phyloP scores from a whole-genome alignment of 2,888 invertebrate species.

The Troides aeacus region DNA sequence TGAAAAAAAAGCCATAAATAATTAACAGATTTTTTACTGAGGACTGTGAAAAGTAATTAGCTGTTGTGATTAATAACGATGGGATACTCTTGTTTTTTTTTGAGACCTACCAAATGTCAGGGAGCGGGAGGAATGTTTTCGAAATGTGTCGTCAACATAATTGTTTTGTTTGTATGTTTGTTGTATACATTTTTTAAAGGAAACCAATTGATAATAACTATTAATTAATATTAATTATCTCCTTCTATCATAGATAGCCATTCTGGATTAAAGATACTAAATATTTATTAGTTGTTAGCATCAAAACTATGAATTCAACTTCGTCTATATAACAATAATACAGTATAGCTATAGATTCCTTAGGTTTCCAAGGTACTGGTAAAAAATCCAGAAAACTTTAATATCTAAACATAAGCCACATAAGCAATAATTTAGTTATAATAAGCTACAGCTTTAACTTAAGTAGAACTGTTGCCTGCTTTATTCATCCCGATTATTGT shows the following conservation, averaged over 20 bases:
- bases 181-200: neutral
- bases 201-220: neutral
- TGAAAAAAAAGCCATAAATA: neutral
- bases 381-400: too few relatives aligned
- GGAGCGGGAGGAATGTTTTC: constrained; percentile 44
- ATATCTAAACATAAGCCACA: neutral
- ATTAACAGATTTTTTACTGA: constrained; percentile 21
- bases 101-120: constrained; percentile 43
- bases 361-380: too few relatives aligned
- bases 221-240: neutral
- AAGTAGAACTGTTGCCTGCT: too few relatives aligned
- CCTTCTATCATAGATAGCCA: neutral
- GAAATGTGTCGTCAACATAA: constrained; percentile 39
- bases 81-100: constrained; percentile 39
- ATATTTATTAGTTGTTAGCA: too few relatives aligned
- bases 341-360: too few relatives aligned
- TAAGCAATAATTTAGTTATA: neutral
- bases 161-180: neutral
- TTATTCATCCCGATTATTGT: too few relatives aligned
- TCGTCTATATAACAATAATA: too few relatives aligned
- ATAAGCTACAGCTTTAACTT: neutral
- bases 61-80: constrained; percentile 22
- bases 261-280: too few relatives aligned
- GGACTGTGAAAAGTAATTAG: neutral
- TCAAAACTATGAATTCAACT: too few relatives aligned